Percentiles rank a stretch among this genome's conserved stretches.
phyloP scores from a whole-genome alignment of 1,140 invertebrate species.

The Aphaenogaster floridana region DNA sequence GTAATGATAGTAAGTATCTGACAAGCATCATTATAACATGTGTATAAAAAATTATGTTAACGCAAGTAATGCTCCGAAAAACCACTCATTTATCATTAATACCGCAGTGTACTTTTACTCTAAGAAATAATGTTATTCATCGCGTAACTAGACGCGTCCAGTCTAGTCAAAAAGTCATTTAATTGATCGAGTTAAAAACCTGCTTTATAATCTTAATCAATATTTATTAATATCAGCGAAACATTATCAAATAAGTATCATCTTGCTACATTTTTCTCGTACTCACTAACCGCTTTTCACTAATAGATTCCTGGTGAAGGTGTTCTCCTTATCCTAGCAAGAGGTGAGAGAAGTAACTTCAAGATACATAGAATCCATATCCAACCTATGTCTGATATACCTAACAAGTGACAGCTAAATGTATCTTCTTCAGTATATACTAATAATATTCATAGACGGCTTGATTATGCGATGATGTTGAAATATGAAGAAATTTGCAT shows the following conservation, averaged over 20 bases:
- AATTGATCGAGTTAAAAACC: conserved; percentile 16
- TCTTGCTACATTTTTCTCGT: conserved; percentile 32
- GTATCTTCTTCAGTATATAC: not conserved
- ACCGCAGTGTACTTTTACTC: conserved; percentile 21
- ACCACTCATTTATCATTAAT: not conserved
- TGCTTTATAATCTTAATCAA: conserved; percentile 2
- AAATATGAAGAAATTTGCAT: not conserved
- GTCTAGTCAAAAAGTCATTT: not conserved
- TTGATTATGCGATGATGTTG: not conserved
- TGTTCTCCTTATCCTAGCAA: conserved; percentile 65
- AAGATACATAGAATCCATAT: conserved; percentile 34
- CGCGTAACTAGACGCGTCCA: not conserved
- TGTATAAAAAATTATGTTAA: not conserved
- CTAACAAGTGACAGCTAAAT: not conserved
- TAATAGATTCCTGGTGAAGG: conserved; percentile 67
- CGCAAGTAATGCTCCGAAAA: not conserved
- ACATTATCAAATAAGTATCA: conserved; percentile 19
- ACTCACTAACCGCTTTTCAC: conserved; percentile 61
- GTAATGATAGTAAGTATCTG: not conserved
- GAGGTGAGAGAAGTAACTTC: not conserved
- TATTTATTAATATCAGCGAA: not conserved
- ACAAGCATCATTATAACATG: not conserved
- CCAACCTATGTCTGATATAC: not conserved
- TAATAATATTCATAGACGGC: not conserved
- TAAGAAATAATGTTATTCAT: not conserved